Base-by-base conservation (phyloP, 2,113 vertebrate genomes). In the Columba livia region DNA sequence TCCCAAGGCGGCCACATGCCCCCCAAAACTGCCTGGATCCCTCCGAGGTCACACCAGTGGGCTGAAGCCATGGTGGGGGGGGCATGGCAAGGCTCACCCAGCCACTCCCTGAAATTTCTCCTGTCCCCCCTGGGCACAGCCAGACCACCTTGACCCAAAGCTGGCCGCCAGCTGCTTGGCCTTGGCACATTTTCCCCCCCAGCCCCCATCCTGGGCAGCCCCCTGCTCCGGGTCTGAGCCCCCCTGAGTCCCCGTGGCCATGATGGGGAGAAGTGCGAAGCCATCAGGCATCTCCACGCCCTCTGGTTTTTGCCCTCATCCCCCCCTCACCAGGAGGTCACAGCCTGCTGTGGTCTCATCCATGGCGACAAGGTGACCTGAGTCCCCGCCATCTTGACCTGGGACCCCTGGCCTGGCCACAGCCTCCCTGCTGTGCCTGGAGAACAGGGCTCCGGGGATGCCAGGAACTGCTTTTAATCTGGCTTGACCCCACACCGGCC, bases 271-370 rank as follows among this genome's bases (percentile, higher is more conserved):
- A 86, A 29, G 32, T 2, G 34, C 3, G 2, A 50, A 23, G 57
- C 36, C 12, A 1, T 6, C 0, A 3, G 53, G 31, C 7, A 1
- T 24, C 71, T 80, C 66, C 42, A 10, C 0, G 2, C 28, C 78
- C 1, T 4, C 32, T 34, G 79, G 11, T 6, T 26, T 64, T 78
- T 21, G 61, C 21, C 31, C 75, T 79, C 7, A 2, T 54, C 16
- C 8, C 19, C 38, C 3, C 10, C 12, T 81, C 1, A 0, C 34
- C 1, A 0, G 40, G 29, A 32, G 47, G 7, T 31, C 66, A 34
- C 3, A 3, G 38, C 5, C 48, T 16, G n/a, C 44, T 42, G 15
- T 10, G 36, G 36, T 24, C 36, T 85, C 61, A 66, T 11, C 44
- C 6, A 1, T 38, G 50, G 61, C 8, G 3, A 71, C 3, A 2